These are phyloP conservation scores for Hedychridium roseum DNA, from an alignment of 2,888 invertebrate species.

Conservation along the genomic window DNA sequence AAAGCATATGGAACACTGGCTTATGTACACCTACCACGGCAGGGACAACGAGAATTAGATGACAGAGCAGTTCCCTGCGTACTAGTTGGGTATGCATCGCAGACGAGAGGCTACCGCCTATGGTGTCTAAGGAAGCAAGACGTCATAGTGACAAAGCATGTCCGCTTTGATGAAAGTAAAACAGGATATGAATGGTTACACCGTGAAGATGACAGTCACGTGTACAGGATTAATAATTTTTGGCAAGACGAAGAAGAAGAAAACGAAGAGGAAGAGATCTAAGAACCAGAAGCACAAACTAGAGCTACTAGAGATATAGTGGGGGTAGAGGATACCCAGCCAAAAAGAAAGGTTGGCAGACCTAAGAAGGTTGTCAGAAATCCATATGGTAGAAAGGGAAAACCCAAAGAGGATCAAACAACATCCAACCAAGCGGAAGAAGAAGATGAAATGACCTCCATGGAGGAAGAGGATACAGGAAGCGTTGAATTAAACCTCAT, in stretches of 20 bases:
- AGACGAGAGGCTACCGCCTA: constrained; percentile 9
- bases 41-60: neutral
- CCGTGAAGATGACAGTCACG: too few relatives aligned
- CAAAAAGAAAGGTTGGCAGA: constrained; percentile 1
- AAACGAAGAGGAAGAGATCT: neutral
- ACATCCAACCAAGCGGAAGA: too few relatives aligned
- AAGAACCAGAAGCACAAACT: neutral
- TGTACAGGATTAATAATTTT: too few relatives aligned
- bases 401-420: constrained; percentile 10
- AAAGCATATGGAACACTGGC: constrained; percentile 4
- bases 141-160: constrained; percentile 8
- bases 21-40: constrained; percentile 1
- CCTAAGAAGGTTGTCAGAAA: neutral
- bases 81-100: constrained; percentile 4
- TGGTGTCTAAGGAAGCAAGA: constrained; percentile 2
- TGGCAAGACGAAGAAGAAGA: neutral
- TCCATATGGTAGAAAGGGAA: constrained; percentile 3
- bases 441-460: too few relatives aligned
- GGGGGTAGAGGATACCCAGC: neutral
- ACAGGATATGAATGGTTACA: constrained; percentile 3
- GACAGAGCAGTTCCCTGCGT: neutral
- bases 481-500: too few relatives aligned
- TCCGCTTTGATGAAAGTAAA: constrained; percentile 8
- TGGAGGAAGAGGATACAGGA: too few relatives aligned
- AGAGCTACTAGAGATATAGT: neutral